Evolutionary conservation across 2,888 invertebrate genomes (phyloP), one percentile per base, ranked within the genome.

Genomic region (Agonopterix subpropinquella): DNA sequence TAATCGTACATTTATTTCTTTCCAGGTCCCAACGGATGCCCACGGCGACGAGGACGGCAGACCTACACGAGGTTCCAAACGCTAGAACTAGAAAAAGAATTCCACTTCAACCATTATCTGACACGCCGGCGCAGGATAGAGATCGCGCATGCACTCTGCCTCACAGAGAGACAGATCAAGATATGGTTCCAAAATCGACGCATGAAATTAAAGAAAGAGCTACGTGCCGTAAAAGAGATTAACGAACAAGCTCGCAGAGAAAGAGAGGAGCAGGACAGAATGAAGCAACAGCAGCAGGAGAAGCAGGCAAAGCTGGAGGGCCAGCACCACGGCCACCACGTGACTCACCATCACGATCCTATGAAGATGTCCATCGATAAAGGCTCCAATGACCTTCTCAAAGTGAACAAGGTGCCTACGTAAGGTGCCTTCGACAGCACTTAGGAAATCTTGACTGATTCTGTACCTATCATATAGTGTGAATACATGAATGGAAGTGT

Each of bases 1-100:
- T 44, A 28, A 48, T 41, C 10, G 28, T 39, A 9, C 1, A 9
- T 43, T 62, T 51, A 64, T 71, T 80, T 80, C 61, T 77, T 92
- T 92, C 65, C 93, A 97, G 98, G 98, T 84, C 98, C 98, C 50
- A 98, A 98, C 79, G 97, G 97, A 54, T 97, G 97, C 80, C 97
- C 97, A 57, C 91, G 97, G 74, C 93, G 97, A 79, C 92, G 98
- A 72, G 98, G 98, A 54, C 91, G 98, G 65, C 98, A 98, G 90
- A 98, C 98, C 11, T 98, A 98, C 92, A 98, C 98, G 60, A 94
- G 98, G 73, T 98, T 98, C 92, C 98, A 99, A 89, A 98, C 98
- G 18, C 90, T 98, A 88, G 98, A 98, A 82, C 92, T 98, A 86
- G 98, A 98, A 87, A 98, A 98, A 89, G 98, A 98, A 91, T 98